Evolutionary conservation across 2,888 invertebrate genomes (phyloP).

Genomic region (Nezara viridula): DNA sequence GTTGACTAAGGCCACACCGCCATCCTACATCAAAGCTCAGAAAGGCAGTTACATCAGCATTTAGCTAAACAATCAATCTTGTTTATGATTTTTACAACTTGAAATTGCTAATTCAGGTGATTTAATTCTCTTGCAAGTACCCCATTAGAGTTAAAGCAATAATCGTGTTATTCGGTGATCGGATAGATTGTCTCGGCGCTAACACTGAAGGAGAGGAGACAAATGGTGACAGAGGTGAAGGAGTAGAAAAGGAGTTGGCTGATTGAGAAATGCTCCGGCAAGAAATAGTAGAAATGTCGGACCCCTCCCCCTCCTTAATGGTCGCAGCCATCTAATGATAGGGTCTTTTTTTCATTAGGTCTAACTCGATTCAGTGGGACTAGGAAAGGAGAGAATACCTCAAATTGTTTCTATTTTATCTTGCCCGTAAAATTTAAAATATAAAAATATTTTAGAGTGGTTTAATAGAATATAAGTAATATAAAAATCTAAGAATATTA

Average conservation of each 20-base stretch:
- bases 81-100: too few relatives aligned
- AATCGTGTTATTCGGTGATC: not conserved
- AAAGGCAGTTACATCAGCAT: too few relatives aligned
- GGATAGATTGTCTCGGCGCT: not conserved
- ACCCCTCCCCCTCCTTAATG: not conserved
- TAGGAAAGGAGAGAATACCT: not conserved
- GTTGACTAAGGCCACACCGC: too few relatives aligned
- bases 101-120: too few relatives aligned
- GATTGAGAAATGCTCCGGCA: not conserved
- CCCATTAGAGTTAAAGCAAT: not conserved
- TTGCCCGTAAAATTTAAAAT: too few relatives aligned
- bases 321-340: not conserved
- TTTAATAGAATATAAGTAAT: too few relatives aligned
- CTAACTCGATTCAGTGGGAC: not conserved
- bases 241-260: not conserved
- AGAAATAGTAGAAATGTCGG: not conserved
- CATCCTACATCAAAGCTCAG: too few relatives aligned
- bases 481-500: too few relatives aligned
- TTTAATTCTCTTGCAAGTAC: not conserved
- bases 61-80: too few relatives aligned
- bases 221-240: not conserved
- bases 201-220: not conserved
- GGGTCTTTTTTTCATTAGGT: not conserved
- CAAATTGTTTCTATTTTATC: not conserved
- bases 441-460: too few relatives aligned